Conservation (phyloP, 2,797 vertebrate genomes). For the Distichodus sexfasciatus region DNA sequence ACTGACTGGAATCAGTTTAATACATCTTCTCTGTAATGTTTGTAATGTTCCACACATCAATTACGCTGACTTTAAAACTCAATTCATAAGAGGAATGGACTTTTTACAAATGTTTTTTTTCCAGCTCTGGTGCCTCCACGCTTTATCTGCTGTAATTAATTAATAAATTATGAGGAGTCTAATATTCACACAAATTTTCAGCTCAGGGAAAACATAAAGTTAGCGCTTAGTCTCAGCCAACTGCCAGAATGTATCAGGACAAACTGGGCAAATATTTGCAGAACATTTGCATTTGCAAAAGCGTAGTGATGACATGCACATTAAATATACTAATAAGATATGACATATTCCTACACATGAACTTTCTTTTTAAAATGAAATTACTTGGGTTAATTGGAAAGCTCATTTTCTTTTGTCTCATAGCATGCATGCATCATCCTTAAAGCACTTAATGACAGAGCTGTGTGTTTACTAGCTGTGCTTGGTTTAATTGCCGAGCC, state of each 20-base stretch:
- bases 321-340: too few relatives aligned
- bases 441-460: neutral
- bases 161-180: neutral
- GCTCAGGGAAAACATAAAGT: neutral
- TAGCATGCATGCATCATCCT: neutral
- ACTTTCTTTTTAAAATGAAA: too few relatives aligned
- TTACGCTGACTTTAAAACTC: neutral
- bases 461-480: neutral
- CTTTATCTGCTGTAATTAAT: neutral
- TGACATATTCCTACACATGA: too few relatives aligned
- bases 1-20: conserved; percentile 4
- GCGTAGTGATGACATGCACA: too few relatives aligned
- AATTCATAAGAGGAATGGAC: neutral
- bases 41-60: neutral
- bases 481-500: neutral
- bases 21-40: neutral
- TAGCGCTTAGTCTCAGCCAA: neutral
- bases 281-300: too few relatives aligned
- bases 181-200: neutral
- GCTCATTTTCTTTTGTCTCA: too few relatives aligned
- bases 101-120: neutral
- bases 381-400: too few relatives aligned
- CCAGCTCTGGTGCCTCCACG: neutral
- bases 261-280: too few relatives aligned
- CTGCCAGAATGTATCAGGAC: neutral